Base-by-base conservation (phyloP, 2,888 invertebrate species). In the Stenichneumon culpator region DNA sequence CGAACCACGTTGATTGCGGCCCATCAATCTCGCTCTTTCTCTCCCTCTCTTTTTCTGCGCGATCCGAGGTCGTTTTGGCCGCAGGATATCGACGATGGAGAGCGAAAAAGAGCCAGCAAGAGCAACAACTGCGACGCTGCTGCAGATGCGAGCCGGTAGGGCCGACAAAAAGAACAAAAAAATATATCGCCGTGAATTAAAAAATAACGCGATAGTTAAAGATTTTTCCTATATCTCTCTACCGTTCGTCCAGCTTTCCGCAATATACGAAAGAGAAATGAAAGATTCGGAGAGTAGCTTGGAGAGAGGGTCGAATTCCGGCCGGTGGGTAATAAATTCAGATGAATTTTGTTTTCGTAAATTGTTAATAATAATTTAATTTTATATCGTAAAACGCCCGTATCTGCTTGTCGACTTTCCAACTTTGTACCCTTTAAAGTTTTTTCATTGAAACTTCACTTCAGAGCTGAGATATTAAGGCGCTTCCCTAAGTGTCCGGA, bases 31-130 rank as follows among this genome's bases (percentile, higher is more conserved):
- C 44, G 28, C 50, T 57, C 9, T 14, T 11, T 44, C 44, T 14
- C 44, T 14, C 14, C 25, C 28, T 36, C 39, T 69, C 60, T 36
- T 32, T 36, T 57, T 74, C 36, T 47, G 54, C 54, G 32, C 72
- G 67, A 81, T 81, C 36, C 74, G 68, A 75, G 19, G 36, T 70
- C 54, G 65, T 63, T 75, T 25, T 47, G 54, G 75, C 82, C 77
- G 63, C 82, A 54, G 82, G 82, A 70, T 77, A 82, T 82, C 82
- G 82, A 75, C 54, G 82, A 19, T 39, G 44, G 36, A 47, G 74
- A 47, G 32, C 57, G 22, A 52, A 36, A 25, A 25, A 57, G 22
- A 52, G 36, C 52, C 32, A n/a, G n/a, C 57, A 25, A 28, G 16
- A 57, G 36, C 36, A 36, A 36, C 9, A 36, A 36, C 36, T 36